Conservation (phyloP, 1,140 invertebrate genomes). For the Drosophila baimaii region DNA sequence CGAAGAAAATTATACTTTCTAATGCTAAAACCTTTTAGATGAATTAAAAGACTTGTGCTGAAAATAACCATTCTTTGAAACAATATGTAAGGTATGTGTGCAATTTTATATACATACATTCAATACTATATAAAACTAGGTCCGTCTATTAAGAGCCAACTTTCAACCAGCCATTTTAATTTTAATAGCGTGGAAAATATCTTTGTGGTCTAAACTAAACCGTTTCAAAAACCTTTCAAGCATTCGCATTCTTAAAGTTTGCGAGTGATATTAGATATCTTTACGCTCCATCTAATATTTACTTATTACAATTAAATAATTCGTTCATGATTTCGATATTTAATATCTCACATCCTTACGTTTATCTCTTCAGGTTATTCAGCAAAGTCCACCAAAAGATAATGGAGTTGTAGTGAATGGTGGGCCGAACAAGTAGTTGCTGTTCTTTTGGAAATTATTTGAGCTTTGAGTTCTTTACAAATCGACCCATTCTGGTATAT, state of each 20-base stretch:
- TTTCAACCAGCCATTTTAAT: neutral
- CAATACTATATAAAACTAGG: neutral
- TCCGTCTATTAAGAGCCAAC: neutral
- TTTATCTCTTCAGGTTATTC: neutral
- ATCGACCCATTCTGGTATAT: constrained; percentile 23
- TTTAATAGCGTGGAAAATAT: neutral
- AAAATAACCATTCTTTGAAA: neutral
- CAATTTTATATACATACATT: neutral
- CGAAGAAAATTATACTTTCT: constrained; percentile 1
- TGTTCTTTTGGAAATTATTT: constrained; percentile 18
- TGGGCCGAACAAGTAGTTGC: neutral
- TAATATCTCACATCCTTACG: constrained; percentile 5
- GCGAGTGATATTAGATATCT: constrained; percentile 6
- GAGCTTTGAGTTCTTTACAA: constrained; percentile 16
- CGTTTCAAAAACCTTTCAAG: neutral
- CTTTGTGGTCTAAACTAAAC: neutral
- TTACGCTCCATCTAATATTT: constrained; percentile 4
- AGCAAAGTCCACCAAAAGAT: neutral
- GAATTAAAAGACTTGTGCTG: neutral
- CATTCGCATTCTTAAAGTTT: neutral
- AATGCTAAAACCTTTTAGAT: neutral
- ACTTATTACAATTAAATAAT: constrained; percentile 7
- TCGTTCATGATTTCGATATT: constrained; percentile 15
- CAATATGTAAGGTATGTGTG: neutral
- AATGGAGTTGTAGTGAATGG: neutral